Evolutionary conservation across 2,113 vertebrate species (phyloP), one percentile per base, ranked within the genome.

Genomic region (Cichladusa arquata): DNA sequence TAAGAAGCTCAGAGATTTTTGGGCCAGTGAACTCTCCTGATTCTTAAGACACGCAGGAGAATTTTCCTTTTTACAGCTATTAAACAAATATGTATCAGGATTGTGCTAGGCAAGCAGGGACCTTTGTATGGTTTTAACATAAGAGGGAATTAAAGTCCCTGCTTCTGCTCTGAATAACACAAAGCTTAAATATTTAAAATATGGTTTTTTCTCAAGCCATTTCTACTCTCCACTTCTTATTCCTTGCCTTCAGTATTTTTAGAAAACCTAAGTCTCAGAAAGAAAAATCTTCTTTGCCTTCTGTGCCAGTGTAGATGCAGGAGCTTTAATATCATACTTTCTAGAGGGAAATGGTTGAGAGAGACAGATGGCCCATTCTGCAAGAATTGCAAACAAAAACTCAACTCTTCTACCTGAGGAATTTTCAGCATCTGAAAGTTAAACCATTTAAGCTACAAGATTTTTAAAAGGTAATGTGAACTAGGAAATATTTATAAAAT

Each of bases 331-430:
- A 64, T 60, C 17, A 16, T 92, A 48, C 29, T 73, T 80, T 74
- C 65, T 89, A 62, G 45, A 60, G 73, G 56, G 82, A 93, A 88
- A 89, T 71, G 64, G 34, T 12, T 67, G 81, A 96, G 67, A 95
- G 57, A 92, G 83, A 89, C 92, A 97, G 92, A 91, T 96, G 92
- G 86, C 42, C 83, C 51, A n/a, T 89, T 76, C 42, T 89, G 62
- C 72, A 9, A 79, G 73, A 87, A 74, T 4, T 24, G 25, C 81
- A 92, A 92, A 90, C 79, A 92, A 90, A 90, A 90, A 50, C 80
- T 86, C 81, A 84, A 36, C 44, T 87, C 45, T 66, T 79, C 76
- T 79, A 93, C 74, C 77, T 85, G 72, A 94, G 60, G 70, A 74
- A 87, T 86, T 95, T 86, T 81, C 80, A 77, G 38, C 26, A 31